Conservation (phyloP, 2,797 vertebrate species). For the Sebastes taczanowskii region DNA sequence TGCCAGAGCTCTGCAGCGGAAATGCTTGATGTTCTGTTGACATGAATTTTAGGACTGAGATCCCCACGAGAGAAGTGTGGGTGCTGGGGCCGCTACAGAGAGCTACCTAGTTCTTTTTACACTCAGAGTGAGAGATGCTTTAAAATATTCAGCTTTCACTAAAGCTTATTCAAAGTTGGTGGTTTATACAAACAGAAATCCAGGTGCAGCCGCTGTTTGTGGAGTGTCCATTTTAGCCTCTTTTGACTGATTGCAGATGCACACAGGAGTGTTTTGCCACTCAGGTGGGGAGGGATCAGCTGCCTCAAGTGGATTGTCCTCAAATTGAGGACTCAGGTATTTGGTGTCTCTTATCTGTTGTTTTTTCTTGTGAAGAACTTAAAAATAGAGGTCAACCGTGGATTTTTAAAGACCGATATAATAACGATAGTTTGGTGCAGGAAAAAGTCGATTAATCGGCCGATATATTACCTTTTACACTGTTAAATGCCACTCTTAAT, state of each 20-base stretch:
- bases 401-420: no score
- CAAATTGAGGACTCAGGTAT: background rate
- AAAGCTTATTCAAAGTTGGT: background rate
- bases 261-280: background rate
- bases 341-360: background rate
- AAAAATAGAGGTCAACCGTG: background rate
- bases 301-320: background rate
- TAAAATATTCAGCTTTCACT: conserved; percentile 10
- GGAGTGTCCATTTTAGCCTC: background rate
- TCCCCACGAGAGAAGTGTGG: background rate
- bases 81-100: background rate
- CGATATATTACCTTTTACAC: no score
- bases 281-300: background rate
- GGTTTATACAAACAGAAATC: background rate
- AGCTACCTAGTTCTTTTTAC: background rate
- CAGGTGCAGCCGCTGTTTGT: background rate
- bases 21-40: conserved; percentile 27
- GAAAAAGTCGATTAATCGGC: no score
- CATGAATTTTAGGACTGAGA: background rate
- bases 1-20: conserved; percentile 5
- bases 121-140: background rate
- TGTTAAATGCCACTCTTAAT: no score
- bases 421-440: no score
- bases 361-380: background rate
- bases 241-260: background rate